Base-by-base conservation (phyloP, 2,797 vertebrate species). In the Hylomyscus alleni region DNA sequence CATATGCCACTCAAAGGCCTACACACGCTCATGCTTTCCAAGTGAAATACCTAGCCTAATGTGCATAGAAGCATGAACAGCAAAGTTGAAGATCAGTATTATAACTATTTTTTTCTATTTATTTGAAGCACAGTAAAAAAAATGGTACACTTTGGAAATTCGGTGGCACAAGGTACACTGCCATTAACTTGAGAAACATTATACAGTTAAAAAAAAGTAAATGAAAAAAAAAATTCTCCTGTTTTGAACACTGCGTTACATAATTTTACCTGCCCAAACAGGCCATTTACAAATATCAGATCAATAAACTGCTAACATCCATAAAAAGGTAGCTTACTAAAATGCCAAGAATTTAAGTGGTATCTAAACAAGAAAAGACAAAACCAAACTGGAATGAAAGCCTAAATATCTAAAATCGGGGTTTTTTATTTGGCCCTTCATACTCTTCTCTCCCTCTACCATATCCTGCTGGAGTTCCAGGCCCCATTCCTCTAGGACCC, bases 361-460 rank as follows among this genome's bases (percentile, higher is more conserved):
- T 99, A 98, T 99, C 98, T 99, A 98, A 99, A 99, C 98, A 99
- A 99, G 98, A 98, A 97, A 98, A 98, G 98, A 99, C 98, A 98
- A 98, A 98, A 98, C 98, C 98, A 98, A 99, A 99, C 98, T 99
- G 98, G 98, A 99, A 98, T 98, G 98, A 98, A 98, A 98, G 97
- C 98, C 98, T 98, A 98, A 96, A 96, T 98, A 92, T 98, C 99
- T 99, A 99, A 99, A 99, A 99, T 98, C 99, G 99, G 98, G 99
- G 98, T 98, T 99, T 99, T 99, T 99, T 99, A 99, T 99, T 98
- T 97, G 99, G 99, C 97, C 99, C 99, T 96, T 99, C 99, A 99
- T 99, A 99, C 98, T 99, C 99, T 99, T 99, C 99, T 92, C 99
- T 99, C 98, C 99, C 99, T 98, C 99, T 99, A 99, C 99, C 99